Evolutionary conservation across 2,888 invertebrate species (phyloP), one percentile per base, ranked within the genome.

Genomic region (Myopa testacea): DNA sequence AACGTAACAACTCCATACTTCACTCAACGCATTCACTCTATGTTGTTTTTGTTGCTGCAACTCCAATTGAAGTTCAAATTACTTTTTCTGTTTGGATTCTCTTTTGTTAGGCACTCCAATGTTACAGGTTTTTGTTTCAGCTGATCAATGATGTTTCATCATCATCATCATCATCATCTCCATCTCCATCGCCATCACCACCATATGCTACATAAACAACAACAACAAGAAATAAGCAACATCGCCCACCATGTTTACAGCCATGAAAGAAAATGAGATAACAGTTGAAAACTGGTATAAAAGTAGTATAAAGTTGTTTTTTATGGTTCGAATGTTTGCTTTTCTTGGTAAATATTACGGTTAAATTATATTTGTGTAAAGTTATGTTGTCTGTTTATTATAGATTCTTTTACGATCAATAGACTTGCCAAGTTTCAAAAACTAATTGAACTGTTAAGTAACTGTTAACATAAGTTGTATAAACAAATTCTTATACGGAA

Each of bases 61-160:
- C 52, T 67, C 58, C 75, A 75, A 68, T 68, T 68, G 75, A 19
- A 75, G 60, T 58, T 68, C 68, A 58, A 75, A 75, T 75, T 68
- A 75, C 73, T 63, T 74, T 74, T 74, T 60, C 55, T 26, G 16
- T 52, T 70, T 52, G 34, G 52, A 50, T 52, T 75, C 37, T 65
- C 34, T 75, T 65, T 67, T 62, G 37, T 38, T 62, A 12, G n/a
- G 0, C 38, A 26, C 40, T 19, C 40, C 69, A 38, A n/a, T 69
- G 72, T 58, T 72, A 37, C 63, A 50, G 14, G 52, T 70, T 65
- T 70, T 74, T 74, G 40, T 52, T 45, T 45, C 16, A 63, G 72
- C 72, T 72, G 72, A 40, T 72, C 58, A 71, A 71, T 50, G 10
- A 50, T 14, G 2, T 50, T 50, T 55, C 55, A 55, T 55, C 55